A percentile compares a stretch with the other conserved stretches of the same genome.
Conservation (phyloP, 2,888 invertebrate species). For the Deilephila elpenor region DNA sequence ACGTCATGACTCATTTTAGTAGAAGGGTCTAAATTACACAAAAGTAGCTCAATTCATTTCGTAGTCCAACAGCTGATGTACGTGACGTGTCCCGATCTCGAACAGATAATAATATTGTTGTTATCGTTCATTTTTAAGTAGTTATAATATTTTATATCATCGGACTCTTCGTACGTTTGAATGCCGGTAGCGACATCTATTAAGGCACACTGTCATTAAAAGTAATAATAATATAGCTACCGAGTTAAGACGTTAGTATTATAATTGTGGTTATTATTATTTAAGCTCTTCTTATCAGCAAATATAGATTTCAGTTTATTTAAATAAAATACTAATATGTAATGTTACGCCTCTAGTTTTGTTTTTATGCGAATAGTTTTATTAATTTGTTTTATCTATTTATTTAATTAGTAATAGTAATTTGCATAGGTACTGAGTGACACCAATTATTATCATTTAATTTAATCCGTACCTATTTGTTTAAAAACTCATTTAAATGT, state of each 20-base stretch:
- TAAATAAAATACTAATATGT: neutral
- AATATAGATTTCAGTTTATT: neutral
- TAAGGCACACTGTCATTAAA: neutral
- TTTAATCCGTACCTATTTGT: neutral
- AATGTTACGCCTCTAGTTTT: too few species aligned
- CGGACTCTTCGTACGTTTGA: slow-evolving; percentile 2
- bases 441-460: neutral
- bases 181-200: slow-evolving; percentile 30
- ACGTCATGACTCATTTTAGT: neutral
- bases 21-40: neutral
- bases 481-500: neutral
- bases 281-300: neutral
- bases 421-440: neutral
- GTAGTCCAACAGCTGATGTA: neutral
- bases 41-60: neutral
- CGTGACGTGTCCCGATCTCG: neutral
- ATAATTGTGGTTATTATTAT: neutral
- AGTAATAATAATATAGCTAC: neutral
- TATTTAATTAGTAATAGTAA: neutral
- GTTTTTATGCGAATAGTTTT: neutral
- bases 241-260: neutral
- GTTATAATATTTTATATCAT: neutral
- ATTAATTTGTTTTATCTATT: neutral
- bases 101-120: neutral
- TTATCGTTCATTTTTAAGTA: neutral